These are phyloP conservation scores for Trematomus bernacchii DNA, from an alignment of 2,797 vertebrate genomes.

Conservation along the genomic window DNA sequence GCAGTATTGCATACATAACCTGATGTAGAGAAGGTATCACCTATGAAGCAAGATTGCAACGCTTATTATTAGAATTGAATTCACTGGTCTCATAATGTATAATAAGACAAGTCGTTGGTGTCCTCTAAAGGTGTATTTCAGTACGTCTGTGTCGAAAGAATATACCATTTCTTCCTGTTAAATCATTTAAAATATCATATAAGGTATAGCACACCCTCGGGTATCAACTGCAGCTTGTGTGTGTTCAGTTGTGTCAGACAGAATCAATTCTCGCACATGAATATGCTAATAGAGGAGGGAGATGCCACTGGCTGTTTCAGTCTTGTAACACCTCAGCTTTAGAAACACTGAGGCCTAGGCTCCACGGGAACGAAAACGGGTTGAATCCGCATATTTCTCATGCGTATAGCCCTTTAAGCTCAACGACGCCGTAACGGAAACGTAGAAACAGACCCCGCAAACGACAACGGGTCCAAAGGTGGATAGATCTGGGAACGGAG, in stretches of 20 bases:
- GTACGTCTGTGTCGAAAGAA: conserved; percentile 13
- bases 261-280: conserved; percentile 60
- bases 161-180: conserved; percentile 12
- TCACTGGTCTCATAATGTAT: background rate
- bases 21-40: background rate
- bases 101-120: background rate
- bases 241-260: conserved; percentile 55
- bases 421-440: too few relatives aligned
- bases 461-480: too few relatives aligned
- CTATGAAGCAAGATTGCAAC: background rate
- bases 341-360: too few relatives aligned
- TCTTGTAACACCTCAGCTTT: conserved; percentile 63
- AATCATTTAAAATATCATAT: conserved; percentile 38
- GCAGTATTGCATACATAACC: conserved; percentile 10
- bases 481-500: too few relatives aligned
- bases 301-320: conserved; percentile 64
- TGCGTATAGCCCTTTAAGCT: too few relatives aligned
- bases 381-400: too few relatives aligned
- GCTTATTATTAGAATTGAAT: background rate
- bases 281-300: conserved; percentile 72
- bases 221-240: conserved; percentile 44
- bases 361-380: too few relatives aligned
- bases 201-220: conserved; percentile 33
- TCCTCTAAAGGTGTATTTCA: conserved; percentile 14
- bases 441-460: too few relatives aligned